phyloP scores from a whole-genome alignment of 2,797 vertebrate species.

The Alosa sapidissima region DNA sequence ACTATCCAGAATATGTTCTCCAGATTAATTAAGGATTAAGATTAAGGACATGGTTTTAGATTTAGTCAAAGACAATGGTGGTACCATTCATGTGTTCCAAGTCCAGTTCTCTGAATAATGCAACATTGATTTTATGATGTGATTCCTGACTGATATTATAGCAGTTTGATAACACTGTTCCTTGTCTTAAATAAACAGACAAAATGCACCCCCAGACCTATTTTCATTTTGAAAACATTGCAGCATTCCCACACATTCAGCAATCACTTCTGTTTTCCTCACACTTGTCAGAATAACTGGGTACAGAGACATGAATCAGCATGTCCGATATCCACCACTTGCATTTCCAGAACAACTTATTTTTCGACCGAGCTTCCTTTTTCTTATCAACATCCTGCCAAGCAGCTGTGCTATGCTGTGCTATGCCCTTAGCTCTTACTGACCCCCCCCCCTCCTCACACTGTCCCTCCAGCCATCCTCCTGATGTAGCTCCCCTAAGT shows the following conservation, averaged over 20 bases:
- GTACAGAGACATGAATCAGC: not conserved
- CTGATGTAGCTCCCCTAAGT: not conserved
- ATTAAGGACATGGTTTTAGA: not conserved
- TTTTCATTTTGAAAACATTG: not conserved
- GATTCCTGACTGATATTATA: not conserved
- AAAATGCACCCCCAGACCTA: not conserved
- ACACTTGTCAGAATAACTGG: not conserved
- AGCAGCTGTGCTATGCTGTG: not conserved
- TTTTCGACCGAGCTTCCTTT: slow-evolving; percentile 3
- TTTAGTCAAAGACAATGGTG: not conserved
- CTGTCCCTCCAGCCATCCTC: not conserved
- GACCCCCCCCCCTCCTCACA: not conserved
- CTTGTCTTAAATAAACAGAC: not conserved
- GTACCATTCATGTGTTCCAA: not conserved
- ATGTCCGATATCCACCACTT: not conserved
- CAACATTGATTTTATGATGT: not conserved
- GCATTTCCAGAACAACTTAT: slow-evolving; percentile 18
- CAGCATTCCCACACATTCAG: not conserved
- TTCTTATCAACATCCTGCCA: slow-evolving; percentile 9
- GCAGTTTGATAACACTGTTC: not conserved
- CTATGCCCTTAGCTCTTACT: not conserved
- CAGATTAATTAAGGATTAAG: too few species aligned
- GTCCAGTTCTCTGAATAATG: not conserved
- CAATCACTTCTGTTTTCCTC: not conserved
- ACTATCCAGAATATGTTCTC: not conserved